Evolutionary conservation across 2,888 invertebrate genomes (phyloP).

Genomic region (Diabrotica balteata): DNA sequence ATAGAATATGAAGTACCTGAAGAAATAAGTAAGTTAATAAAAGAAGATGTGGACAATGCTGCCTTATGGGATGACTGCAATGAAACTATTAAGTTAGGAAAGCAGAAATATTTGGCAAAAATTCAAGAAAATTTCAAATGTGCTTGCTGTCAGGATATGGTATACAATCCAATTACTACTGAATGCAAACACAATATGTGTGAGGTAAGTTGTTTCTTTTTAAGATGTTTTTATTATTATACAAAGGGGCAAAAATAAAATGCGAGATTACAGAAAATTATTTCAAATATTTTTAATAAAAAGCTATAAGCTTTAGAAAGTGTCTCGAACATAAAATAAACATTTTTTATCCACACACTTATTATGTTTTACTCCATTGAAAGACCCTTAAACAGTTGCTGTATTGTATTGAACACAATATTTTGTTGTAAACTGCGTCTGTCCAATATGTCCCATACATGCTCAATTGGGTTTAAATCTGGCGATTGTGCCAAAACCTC

Average conservation of each 20-base stretch:
- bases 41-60: slow-evolving; percentile 67
- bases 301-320: too few species aligned
- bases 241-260: background rate
- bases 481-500: too few species aligned
- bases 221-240: background rate
- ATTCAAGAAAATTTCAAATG: slow-evolving; percentile 76
- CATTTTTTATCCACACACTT: too few species aligned
- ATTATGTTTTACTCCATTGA: too few species aligned
- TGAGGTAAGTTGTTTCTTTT: slow-evolving; percentile 61
- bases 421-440: too few species aligned
- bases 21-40: slow-evolving; percentile 59
- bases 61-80: slow-evolving; percentile 76
- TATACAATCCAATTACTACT: slow-evolving; percentile 74
- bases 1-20: slow-evolving; percentile 52
- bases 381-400: too few species aligned
- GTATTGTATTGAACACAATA: too few species aligned
- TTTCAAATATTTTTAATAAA: too few species aligned
- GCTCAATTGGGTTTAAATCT: too few species aligned
- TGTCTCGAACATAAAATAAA: too few species aligned
- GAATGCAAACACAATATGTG: slow-evolving; percentile 80
- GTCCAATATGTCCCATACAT: too few species aligned
- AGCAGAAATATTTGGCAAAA: slow-evolving; percentile 69
- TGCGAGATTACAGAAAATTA: too few species aligned
- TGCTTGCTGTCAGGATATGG: slow-evolving; percentile 80
- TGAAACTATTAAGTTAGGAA: slow-evolving; percentile 61